Percentiles rank a stretch among this genome's conserved stretches.
phyloP scores from a whole-genome alignment of 2,113 vertebrate species.

The Mobula hypostoma region DNA sequence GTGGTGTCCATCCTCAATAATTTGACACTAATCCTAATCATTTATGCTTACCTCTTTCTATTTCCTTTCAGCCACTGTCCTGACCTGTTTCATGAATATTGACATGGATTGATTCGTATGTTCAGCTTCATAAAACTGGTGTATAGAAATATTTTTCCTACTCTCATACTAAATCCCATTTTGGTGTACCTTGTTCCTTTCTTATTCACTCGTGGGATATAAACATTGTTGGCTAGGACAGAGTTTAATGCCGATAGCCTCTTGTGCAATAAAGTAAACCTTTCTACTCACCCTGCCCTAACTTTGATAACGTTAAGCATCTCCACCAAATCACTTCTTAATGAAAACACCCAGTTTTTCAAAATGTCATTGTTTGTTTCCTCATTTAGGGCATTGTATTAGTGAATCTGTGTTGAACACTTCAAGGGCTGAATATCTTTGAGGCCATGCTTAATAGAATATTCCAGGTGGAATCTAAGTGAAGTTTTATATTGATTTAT shows the following conservation, averaged over 20 bases:
- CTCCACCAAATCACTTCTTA: neutral
- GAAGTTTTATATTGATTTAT: neutral
- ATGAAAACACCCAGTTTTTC: neutral
- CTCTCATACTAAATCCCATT: neutral
- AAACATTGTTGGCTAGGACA: no score
- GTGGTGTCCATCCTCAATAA: neutral
- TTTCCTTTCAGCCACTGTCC: neutral
- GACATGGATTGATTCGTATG: neutral
- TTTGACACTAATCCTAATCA: neutral
- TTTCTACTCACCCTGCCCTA: neutral
- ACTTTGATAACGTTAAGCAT: neutral
- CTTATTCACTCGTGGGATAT: no score
- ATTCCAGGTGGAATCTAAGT: neutral
- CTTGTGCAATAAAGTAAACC: neutral
- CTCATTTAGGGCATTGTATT: neutral
- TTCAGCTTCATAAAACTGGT: neutral
- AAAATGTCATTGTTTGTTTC: neutral
- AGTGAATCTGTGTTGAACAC: neutral
- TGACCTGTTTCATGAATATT: neutral
- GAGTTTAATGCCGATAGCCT: neutral
- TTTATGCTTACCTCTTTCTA: neutral
- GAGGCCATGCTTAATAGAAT: neutral
- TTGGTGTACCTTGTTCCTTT: no score
- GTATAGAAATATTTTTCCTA: neutral
- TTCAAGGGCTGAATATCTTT: neutral